These are phyloP conservation scores for Actenoides hombroni DNA, from an alignment of 2,113 vertebrate genomes.

Conservation along the genomic window DNA sequence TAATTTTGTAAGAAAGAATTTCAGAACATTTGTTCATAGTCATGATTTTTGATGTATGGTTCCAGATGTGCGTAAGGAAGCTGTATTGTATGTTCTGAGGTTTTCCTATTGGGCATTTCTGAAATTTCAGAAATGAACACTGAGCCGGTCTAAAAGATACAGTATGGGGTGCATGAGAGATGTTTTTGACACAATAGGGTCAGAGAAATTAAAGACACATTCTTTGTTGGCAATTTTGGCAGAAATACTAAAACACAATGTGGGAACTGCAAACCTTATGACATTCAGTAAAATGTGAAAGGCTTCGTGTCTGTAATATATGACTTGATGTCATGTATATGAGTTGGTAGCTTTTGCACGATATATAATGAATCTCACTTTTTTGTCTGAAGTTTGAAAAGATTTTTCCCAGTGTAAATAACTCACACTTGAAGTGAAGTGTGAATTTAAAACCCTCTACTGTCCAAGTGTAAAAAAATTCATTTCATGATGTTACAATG, in stretches of 20 bases:
- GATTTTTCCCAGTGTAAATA: slow-evolving; percentile 66
- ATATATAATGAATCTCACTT: slow-evolving; percentile 72
- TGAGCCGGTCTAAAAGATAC: slow-evolving; percentile 65
- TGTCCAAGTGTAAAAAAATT: not conserved
- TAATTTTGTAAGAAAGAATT: not conserved
- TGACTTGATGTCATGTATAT: slow-evolving; percentile 80
- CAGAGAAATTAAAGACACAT: slow-evolving; percentile 75
- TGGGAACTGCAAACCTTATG: slow-evolving; percentile 69
- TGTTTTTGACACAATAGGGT: slow-evolving; percentile 80
- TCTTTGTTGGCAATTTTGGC: slow-evolving; percentile 75
- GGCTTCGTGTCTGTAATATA: slow-evolving; percentile 76
- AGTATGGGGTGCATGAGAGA: slow-evolving; percentile 69
- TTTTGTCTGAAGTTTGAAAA: slow-evolving; percentile 65
- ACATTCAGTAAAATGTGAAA: slow-evolving; percentile 72
- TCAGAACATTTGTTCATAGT: slow-evolving; percentile 3
- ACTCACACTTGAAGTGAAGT: slow-evolving; percentile 14
- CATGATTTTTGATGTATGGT: slow-evolving; percentile 47
- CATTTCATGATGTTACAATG: not conserved
- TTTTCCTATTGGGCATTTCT: slow-evolving; percentile 69
- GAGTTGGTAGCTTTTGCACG: slow-evolving; percentile 76
- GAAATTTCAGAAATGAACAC: slow-evolving; percentile 70
- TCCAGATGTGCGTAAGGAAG: slow-evolving; percentile 71
- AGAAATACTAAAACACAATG: slow-evolving; percentile 72
- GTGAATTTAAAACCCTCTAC: slow-evolving; percentile 33
- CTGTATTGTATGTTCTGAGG: slow-evolving; percentile 45